Conservation (phyloP, 35 echinoderm and acorn worm genomes). For the Apostichopus californicus region DNA sequence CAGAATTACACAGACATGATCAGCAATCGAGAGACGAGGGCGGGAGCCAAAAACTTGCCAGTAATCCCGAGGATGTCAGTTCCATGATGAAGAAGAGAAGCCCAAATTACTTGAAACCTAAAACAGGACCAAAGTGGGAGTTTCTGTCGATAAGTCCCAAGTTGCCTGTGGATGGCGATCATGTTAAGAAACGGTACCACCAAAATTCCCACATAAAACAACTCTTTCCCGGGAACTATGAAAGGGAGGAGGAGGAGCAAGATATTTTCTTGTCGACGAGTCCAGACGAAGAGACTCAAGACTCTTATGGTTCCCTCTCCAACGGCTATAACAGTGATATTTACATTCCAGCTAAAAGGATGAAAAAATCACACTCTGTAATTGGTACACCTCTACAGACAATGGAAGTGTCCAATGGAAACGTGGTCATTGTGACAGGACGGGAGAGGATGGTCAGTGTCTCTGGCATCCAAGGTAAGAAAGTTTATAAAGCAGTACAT, state of each 20-base stretch:
- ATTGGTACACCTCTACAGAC: constrained; percentile 51
- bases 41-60: constrained; percentile 38
- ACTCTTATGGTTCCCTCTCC: constrained; percentile 3
- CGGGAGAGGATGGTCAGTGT: constrained; percentile 25
- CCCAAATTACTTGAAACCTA: neutral
- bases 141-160: neutral
- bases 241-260: neutral
- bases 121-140: constrained; percentile 3
- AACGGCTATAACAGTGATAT: neutral
- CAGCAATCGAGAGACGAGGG: neutral
- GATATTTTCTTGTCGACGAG: constrained; percentile 36
- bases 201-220: neutral
- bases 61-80: neutral
- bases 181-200: neutral
- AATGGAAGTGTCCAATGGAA: constrained; percentile 28
- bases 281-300: neutral
- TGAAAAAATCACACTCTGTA: constrained; percentile 66
- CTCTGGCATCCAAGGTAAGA: constrained; percentile 37
- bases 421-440: constrained; percentile 43
- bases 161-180: neutral
- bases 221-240: neutral
- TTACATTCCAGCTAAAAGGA: constrained; percentile 67
- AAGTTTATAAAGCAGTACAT: neutral
- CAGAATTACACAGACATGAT: constrained; percentile 8
- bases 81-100: neutral